phyloP scores from a whole-genome alignment of 2,113 vertebrate genomes.

The Stigmatopora nigra region DNA sequence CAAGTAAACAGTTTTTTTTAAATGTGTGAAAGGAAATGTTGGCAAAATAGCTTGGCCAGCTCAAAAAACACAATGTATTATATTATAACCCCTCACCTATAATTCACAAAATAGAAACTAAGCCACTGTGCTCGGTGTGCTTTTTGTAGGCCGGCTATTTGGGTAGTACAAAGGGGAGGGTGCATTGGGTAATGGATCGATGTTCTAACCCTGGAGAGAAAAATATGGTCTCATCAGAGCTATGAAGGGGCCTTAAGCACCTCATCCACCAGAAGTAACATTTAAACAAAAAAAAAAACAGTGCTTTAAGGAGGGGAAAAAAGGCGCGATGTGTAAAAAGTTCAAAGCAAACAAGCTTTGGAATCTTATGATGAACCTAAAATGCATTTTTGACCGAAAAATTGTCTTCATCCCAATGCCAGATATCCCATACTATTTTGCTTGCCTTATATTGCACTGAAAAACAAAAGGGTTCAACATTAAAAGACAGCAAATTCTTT shows the following conservation, averaged over 20 bases:
- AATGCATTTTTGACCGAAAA: background rate
- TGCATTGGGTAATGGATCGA: constrained; percentile 19
- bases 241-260: constrained; percentile 39
- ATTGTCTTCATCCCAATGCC: too few relatives aligned
- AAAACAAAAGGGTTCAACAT: too few relatives aligned
- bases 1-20: too few relatives aligned
- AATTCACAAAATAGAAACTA: constrained; percentile 23
- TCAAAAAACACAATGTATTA: constrained; percentile 32
- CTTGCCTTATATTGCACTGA: too few relatives aligned
- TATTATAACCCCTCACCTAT: constrained; percentile 47
- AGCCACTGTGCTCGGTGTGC: constrained; percentile 7
- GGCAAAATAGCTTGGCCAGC: too few relatives aligned
- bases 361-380: background rate
- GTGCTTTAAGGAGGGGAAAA: constrained; percentile 34
- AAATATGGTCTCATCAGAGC: constrained; percentile 41
- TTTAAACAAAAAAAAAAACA: background rate
- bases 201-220: constrained; percentile 44
- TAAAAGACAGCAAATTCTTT: too few relatives aligned
- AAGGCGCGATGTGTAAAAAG: constrained; percentile 35
- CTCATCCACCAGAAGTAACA: constrained; percentile 11
- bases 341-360: background rate
- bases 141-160: constrained; percentile 6
- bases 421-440: too few relatives aligned
- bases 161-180: background rate
- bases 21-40: background rate